Base-by-base conservation (phyloP, 1,140 invertebrate species). In the Bombus superbus region DNA sequence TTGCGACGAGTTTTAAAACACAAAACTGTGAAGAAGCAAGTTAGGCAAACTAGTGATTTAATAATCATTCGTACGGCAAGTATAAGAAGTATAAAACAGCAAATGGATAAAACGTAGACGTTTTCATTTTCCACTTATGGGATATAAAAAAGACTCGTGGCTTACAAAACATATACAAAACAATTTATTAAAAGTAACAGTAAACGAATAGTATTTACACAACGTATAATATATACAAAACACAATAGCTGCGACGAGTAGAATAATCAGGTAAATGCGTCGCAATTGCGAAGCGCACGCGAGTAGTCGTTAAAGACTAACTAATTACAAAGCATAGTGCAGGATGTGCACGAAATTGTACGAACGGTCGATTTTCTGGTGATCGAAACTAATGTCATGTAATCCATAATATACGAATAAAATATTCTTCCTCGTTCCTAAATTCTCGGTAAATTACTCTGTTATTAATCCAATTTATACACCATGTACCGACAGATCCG, bases 171-270 rank as follows among this genome's bases (percentile, higher is more conserved):
- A 59, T 64, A 73, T 77, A 77, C 9, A 86, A 86, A 86, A 84
- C 42, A 38, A 11, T 90, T 90, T 89, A 89, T 90, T 90, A 68
- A 59, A 78, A 22, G 69, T 81, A 89, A 87, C 59, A 87, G 28
- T 42, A 76, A 74, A 47, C 57, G 11, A 89, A 82, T 40, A 62
- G 42, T 90, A 90, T 90, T 85, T 90, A 90, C 89, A 90, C 40
- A 73, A 59, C 32, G n/a, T 69, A 73, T 75, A 69, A 62, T 89
- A 90, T 87, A 79, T 89, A 89, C 81, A 89, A 87, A 84, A 87
- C 13, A 66, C 28, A 77, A 78, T 71, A 78, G 64, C 73, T 82
- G 66, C 40, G 71, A 78, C 64, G 25, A 83, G 28, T 68, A 69
- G 59, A n/a, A 35, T 53, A 64, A 28, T 86, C 76, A 68, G 44